Percentiles rank a stretch among this genome's conserved stretches.
Conservation (phyloP, 2,888 invertebrate species). For the Isoperla grammatica region DNA sequence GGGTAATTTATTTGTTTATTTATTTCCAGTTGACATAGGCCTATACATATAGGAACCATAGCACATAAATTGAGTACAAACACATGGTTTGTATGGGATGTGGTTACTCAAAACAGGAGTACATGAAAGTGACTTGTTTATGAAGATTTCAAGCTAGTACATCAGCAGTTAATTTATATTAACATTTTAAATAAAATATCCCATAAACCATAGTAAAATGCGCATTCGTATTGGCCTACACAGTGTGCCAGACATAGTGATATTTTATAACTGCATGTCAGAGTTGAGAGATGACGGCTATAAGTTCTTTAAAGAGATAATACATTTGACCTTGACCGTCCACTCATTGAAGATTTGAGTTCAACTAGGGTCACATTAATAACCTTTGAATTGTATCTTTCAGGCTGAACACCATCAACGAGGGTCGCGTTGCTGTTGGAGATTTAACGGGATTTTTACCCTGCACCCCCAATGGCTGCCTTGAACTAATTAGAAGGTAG, state of each 20-base stretch:
- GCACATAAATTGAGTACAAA: no score
- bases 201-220: no score
- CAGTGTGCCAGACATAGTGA: no score
- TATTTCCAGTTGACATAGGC: neutral
- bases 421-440: constrained; percentile 86
- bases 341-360: neutral
- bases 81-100: no score
- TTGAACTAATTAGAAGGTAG: constrained; percentile 79
- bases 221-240: no score
- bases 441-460: constrained; percentile 87
- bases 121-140: no score
- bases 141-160: no score
- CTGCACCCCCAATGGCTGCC: constrained; percentile 93
- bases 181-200: no score
- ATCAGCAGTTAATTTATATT: no score
- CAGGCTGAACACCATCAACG: constrained; percentile 86
- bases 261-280: neutral
- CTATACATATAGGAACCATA: neutral
- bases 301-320: no score
- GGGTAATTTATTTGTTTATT: constrained; percentile 69
- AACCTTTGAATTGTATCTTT: constrained; percentile 14
- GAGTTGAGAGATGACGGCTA: neutral
- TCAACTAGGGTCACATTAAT: neutral
- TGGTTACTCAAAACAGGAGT: no score
- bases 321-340: neutral